Percentiles rank a stretch among this genome's conserved stretches.
Evolutionary conservation across 1,140 invertebrate genomes (phyloP).

Genomic region (Trichomalopsis sarcophagae): DNA sequence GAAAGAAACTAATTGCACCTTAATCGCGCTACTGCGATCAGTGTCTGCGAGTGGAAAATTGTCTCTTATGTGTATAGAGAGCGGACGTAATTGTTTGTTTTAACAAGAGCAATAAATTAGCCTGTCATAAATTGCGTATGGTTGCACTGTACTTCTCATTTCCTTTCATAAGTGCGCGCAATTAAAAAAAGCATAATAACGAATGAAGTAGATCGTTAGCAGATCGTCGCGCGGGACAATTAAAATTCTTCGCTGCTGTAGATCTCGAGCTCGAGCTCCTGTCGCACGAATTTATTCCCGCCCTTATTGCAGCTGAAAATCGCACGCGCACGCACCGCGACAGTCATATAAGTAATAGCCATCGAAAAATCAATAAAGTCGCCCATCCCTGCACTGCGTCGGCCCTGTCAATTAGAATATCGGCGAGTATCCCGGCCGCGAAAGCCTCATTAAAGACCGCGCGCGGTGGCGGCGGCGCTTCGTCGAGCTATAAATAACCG

Average conservation of each 20-base stretch:
- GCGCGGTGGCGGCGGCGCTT: background rate
- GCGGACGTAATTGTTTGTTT: constrained; percentile 17
- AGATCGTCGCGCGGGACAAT: background rate
- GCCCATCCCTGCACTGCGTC: background rate
- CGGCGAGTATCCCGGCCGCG: background rate
- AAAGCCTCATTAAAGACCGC: constrained; percentile 4
- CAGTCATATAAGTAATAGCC: background rate
- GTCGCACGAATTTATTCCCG: background rate
- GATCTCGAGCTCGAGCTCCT: background rate
- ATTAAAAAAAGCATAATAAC: background rate
- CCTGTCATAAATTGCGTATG: background rate
- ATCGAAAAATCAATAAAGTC: background rate
- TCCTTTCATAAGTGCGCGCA: background rate
- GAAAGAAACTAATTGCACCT: constrained; percentile 15
- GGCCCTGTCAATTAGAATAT: background rate
- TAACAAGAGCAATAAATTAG: constrained; percentile 26
- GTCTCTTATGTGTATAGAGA: background rate
- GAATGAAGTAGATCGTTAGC: background rate
- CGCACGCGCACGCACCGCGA: background rate
- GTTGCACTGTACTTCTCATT: background rate
- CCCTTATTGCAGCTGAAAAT: background rate
- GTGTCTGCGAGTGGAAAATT: background rate
- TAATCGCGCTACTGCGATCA: background rate
- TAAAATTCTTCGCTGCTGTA: background rate
- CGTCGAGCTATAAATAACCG: constrained; percentile 29